phyloP scores from a whole-genome alignment of 2,888 invertebrate genomes.

The Ecliptopera silaceata region DNA sequence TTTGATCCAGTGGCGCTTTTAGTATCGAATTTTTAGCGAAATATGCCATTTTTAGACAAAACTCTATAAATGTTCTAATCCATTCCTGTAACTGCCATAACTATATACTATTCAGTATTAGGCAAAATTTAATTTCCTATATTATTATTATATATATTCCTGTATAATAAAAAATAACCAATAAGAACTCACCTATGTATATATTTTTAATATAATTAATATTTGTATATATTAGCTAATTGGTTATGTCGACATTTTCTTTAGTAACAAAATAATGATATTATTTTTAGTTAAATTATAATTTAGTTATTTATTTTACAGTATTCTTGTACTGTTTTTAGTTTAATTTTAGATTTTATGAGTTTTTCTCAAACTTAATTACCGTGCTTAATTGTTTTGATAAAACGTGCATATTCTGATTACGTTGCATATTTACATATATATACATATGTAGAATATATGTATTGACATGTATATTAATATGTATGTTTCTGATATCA shows the following conservation, averaged over 20 bases:
- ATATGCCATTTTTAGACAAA: neutral
- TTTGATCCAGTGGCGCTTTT: neutral
- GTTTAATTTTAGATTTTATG: conserved; percentile 28
- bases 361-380: conserved; percentile 29
- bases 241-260: conserved; percentile 12
- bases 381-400: conserved; percentile 23
- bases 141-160: too few species aligned
- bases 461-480: too few species aligned
- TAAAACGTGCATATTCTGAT: conserved; percentile 12
- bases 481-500: neutral
- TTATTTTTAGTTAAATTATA: conserved; percentile 39
- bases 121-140: conserved; percentile 12
- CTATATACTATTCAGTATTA: conserved; percentile 32
- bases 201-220: conserved; percentile 16
- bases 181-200: too few species aligned
- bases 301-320: conserved; percentile 52
- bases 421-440: neutral
- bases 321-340: conserved; percentile 50
- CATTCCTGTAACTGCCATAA: conserved; percentile 29
- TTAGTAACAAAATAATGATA: conserved; percentile 32
- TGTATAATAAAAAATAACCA: too few species aligned
- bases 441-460: neutral
- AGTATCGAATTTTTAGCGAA: conserved; percentile 2
- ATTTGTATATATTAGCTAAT: conserved; percentile 37
- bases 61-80: neutral